These are phyloP conservation scores for Dysdera silvatica DNA, from an alignment of 1,140 invertebrate species.

Conservation along the genomic window DNA sequence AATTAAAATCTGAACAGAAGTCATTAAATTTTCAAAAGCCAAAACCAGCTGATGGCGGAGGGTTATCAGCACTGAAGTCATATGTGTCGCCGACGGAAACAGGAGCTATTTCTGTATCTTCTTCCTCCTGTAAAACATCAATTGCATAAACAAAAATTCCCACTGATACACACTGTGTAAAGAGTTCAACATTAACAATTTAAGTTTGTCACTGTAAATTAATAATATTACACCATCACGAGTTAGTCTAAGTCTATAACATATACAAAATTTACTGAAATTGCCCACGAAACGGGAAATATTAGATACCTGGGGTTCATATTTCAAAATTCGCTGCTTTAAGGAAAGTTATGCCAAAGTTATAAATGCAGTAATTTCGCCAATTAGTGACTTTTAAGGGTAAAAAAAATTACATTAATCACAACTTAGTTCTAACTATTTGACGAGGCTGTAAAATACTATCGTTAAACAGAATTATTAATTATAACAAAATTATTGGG, in stretches of 20 bases:
- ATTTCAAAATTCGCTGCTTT: too few species aligned
- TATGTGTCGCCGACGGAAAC: constrained; percentile 41
- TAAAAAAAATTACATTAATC: too few species aligned
- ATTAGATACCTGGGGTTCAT: too few species aligned
- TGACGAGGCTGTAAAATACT: too few species aligned
- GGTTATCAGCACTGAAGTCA: constrained; percentile 41
- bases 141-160: neutral
- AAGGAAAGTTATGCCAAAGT: too few species aligned
- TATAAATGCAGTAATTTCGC: too few species aligned
- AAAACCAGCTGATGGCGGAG: constrained; percentile 9
- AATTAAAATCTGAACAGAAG: neutral
- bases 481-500: too few species aligned
- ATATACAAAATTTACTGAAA: neutral
- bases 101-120: constrained; percentile 66
- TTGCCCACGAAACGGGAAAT: neutral
- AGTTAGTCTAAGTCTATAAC: neutral
- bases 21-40: neutral
- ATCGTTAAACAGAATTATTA: too few species aligned
- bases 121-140: constrained; percentile 54
- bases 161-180: neutral
- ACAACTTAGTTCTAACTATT: too few species aligned
- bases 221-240: neutral
- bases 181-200: neutral
- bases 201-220: neutral
- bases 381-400: too few species aligned